phyloP scores from a whole-genome alignment of 2,888 invertebrate genomes.

The Mesorhabditis sp. region DNA sequence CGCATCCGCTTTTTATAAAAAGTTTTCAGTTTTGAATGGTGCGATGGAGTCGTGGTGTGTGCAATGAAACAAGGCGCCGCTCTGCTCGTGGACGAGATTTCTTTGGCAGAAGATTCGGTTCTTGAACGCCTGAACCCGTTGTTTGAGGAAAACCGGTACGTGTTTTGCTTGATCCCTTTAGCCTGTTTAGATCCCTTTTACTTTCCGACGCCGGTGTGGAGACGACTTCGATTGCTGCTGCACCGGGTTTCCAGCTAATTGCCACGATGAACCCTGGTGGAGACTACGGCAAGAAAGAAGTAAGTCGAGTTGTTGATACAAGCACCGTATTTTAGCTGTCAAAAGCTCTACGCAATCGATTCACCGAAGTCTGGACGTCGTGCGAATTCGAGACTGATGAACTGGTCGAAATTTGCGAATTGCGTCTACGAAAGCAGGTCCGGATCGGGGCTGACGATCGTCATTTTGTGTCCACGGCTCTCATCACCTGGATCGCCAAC shows the following conservation, averaged over 20 bases:
- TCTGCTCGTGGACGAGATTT: slow-evolving; percentile 96
- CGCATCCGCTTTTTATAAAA: neutral
- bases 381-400: slow-evolving; percentile 74
- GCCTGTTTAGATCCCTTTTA: slow-evolving; percentile 78
- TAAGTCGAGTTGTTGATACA: slow-evolving; percentile 40
- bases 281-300: slow-evolving; percentile 97
- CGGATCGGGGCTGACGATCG: slow-evolving; percentile 10
- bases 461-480: slow-evolving; percentile 20
- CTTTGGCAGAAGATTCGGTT: slow-evolving; percentile 78
- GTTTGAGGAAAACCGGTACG: slow-evolving; percentile 74
- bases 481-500: slow-evolving; percentile 35
- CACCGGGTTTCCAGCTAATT: slow-evolving; percentile 78
- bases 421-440: slow-evolving; percentile 20
- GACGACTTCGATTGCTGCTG: slow-evolving; percentile 64
- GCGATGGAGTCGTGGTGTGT: slow-evolving; percentile 86
- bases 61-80: slow-evolving; percentile 83
- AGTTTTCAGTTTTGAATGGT: slow-evolving; percentile 75
- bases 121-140: slow-evolving; percentile 93
- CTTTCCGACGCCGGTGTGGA: slow-evolving; percentile 80
- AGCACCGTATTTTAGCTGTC: slow-evolving; percentile 69
- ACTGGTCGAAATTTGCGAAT: slow-evolving; percentile 73
- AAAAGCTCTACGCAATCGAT: slow-evolving; percentile 89
- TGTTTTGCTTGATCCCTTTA: slow-evolving; percentile 60
- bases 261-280: slow-evolving; percentile 99
- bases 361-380: slow-evolving; percentile 94